Base-by-base conservation (phyloP, 2,888 invertebrate genomes). In the Holacanthella duospinosa region DNA sequence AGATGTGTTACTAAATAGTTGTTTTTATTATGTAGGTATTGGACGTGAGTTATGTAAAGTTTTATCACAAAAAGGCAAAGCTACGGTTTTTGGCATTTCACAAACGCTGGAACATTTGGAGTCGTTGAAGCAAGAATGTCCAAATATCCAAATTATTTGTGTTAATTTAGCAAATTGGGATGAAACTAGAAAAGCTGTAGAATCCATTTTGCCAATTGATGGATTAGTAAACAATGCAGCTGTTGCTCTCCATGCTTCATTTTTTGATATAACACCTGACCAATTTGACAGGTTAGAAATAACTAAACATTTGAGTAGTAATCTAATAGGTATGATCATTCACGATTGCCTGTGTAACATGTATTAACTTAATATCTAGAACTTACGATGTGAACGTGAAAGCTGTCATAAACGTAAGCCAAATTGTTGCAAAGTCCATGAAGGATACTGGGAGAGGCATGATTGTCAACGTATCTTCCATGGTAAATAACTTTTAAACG, bases 161-260 rank as follows among this genome's bases (percentile, higher is more conserved):
- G 83, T 86, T 0, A 89, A 94, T 76, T 75, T 94, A 28, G 77
- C 79, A 3, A 81, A 91, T 75, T 93, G 93, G 92, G 79, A 84
- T 1, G 82, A 81, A 65, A 87, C 91, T 0, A 82, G 84, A 64
- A 76, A 80, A 64, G 82, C 79, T 0, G 75, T 89, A 84, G 0
- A 80, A 80, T 63, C 82, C 93, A 43, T 59, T 24, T 48, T 64
- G 26, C 64, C 64, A 19, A 59, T 61, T 29, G 88, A 95, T 78
- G 82, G 89, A 3, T 77, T 94, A 28, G 92, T 95, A 0, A 95
- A 95, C 75, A 94, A 93, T 81, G 94, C 94, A 1, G 94, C 85
- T 1, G 77, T 87, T 27, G 86, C 86, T 2, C 76, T 81, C 44
- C 80, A 88, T 29, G 84, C 84, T 69, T 83, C 88, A 0, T 86